Conservation (phyloP, 37 sponge, comb jelly and placozoan genomes). For the Hormiphora californensis region DNA sequence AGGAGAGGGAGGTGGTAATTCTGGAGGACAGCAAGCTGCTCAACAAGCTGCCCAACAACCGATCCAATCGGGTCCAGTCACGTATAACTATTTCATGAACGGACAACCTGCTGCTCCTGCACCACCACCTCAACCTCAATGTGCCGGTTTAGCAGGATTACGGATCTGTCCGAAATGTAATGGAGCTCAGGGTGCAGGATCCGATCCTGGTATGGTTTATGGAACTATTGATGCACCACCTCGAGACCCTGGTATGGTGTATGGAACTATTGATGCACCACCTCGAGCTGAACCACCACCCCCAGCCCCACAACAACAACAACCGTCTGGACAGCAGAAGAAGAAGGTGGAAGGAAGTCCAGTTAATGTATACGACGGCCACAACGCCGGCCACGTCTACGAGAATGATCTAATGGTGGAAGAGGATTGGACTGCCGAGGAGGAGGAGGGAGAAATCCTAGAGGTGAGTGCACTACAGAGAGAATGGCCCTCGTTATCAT, state of each 20-base stretch:
- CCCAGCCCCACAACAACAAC: background rate
- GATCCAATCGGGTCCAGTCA: background rate
- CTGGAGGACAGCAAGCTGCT: no score
- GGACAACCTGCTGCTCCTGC: no score
- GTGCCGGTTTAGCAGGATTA: no score
- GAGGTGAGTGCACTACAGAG: slow-evolving; percentile 6
- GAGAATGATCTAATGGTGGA: slow-evolving; percentile 2
- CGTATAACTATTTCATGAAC: slow-evolving; percentile 16
- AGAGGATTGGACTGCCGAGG: background rate
- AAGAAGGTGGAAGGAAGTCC: background rate
- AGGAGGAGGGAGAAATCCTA: no score
- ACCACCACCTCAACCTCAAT: no score
- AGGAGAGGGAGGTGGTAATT: background rate
- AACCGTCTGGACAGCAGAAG: background rate
- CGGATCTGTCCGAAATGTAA: no score
- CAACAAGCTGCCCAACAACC: no score
- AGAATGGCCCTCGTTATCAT: background rate
- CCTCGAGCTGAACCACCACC: background rate
- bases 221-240: background rate
- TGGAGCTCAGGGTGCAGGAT: no score
- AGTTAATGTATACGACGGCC: background rate
- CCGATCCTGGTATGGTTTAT: no score
- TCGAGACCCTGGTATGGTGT: background rate
- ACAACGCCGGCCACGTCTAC: background rate
- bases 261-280: background rate